Conservation (phyloP, 1,140 invertebrate species). For the Bathynomus jamesi region DNA sequence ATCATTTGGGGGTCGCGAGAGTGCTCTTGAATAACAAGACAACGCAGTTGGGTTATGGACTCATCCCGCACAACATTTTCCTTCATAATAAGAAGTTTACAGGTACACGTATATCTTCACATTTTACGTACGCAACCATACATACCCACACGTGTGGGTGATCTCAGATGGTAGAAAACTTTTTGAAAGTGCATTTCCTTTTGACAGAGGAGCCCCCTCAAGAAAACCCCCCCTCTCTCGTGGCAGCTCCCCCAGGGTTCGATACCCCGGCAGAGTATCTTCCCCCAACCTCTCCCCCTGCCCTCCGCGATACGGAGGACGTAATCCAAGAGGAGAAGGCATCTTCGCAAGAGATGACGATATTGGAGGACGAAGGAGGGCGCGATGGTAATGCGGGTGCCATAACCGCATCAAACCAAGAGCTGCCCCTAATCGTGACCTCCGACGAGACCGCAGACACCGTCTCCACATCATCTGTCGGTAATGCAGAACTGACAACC, state of each 20-base stretch:
- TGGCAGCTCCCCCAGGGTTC: constrained; percentile 32
- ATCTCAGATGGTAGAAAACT: neutral
- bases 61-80: constrained; percentile 58
- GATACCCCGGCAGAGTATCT: constrained; percentile 37
- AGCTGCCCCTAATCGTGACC: constrained; percentile 51
- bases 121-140: neutral
- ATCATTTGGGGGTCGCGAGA: constrained; percentile 78
- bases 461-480: constrained; percentile 46
- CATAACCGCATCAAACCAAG: constrained; percentile 28
- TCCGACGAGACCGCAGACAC: constrained; percentile 54
- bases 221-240: constrained; percentile 38
- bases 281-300: constrained; percentile 39
- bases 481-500: constrained; percentile 57
- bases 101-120: constrained; percentile 49
- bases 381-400: neutral
- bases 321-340: neutral
- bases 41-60: constrained; percentile 54
- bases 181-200: neutral
- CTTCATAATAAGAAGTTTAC: constrained; percentile 69
- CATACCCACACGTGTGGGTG: neutral
- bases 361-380: neutral
- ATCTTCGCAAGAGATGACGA: constrained; percentile 1
- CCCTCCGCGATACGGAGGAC: neutral
- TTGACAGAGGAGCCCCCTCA: constrained; percentile 21
- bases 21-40: constrained; percentile 76